Conservation (phyloP, 2,888 invertebrate genomes). For the Nectonema munidae region DNA sequence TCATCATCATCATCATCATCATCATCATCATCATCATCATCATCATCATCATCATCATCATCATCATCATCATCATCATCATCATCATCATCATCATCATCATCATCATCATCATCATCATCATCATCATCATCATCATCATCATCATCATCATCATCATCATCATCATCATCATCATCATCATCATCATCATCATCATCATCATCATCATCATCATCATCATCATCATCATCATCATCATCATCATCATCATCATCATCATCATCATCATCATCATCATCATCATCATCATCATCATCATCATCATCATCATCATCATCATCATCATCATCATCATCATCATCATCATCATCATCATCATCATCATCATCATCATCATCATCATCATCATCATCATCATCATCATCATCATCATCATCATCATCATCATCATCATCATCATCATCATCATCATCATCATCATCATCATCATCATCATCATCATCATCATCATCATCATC, state of each 20-base stretch:
- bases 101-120: slow-evolving; percentile 1
- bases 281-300: not conserved
- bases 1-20: slow-evolving; percentile 7
- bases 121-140: slow-evolving; percentile 2
- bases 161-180: slow-evolving; percentile 11
- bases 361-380: not conserved
- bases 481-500: slow-evolving; percentile 12
- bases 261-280: slow-evolving; percentile 12
- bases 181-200: slow-evolving; percentile 12
- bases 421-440: slow-evolving; percentile 8
- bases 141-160: slow-evolving; percentile 1
- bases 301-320: not conserved
- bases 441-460: not conserved
- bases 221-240: not conserved
- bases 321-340: not conserved
- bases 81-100: slow-evolving; percentile 9
- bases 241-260: not conserved
- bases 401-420: not conserved
- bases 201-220: slow-evolving; percentile 12
- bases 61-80: slow-evolving; percentile 8
- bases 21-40: slow-evolving; percentile 10
- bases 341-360: not conserved
- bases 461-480: not conserved
- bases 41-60: slow-evolving; percentile 10
- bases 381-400: slow-evolving; percentile 1